phyloP scores from a whole-genome alignment of 1,140 invertebrate genomes.

The Calephelis virginiensis region DNA sequence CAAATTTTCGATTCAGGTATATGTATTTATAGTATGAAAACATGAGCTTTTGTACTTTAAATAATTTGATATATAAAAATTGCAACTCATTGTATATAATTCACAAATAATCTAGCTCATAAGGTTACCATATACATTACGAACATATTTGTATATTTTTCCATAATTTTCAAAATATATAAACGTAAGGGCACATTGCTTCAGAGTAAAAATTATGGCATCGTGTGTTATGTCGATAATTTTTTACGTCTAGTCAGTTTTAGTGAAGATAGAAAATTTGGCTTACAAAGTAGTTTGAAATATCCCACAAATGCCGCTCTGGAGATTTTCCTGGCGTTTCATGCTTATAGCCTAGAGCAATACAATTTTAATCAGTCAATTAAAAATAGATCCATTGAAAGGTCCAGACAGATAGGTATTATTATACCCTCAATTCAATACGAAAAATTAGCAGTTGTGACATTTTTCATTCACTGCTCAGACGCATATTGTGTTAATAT shows the following conservation, averaged over 20 bases:
- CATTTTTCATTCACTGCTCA: background rate
- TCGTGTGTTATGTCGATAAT: conserved; percentile 47
- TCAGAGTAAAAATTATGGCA: conserved; percentile 59
- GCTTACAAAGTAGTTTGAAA: conserved; percentile 34
- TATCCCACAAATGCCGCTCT: conserved; percentile 23
- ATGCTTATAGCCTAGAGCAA: conserved; percentile 11
- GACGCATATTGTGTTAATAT: background rate
- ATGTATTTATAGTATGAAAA: conserved; percentile 37
- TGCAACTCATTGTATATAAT: conserved; percentile 47
- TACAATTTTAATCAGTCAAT: conserved; percentile 1
- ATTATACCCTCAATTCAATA: background rate
- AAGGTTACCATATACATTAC: conserved; percentile 50
- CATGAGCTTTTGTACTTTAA: conserved; percentile 40
- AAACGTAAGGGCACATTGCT: conserved; percentile 45
- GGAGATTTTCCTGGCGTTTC: conserved; percentile 42
- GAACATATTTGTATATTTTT: conserved; percentile 71
- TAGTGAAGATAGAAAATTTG: conserved; percentile 51
- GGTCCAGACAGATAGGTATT: background rate
- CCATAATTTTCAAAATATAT: conserved; percentile 50
- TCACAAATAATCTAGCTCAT: conserved; percentile 43
- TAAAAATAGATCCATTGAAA: background rate
- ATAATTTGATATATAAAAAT: conserved; percentile 32
- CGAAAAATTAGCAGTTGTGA: background rate
- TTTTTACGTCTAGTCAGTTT: conserved; percentile 74
- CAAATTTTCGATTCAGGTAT: conserved; percentile 3